Evolutionary conservation across 2,888 invertebrate genomes (phyloP).

Genomic region (Seira musarum): DNA sequence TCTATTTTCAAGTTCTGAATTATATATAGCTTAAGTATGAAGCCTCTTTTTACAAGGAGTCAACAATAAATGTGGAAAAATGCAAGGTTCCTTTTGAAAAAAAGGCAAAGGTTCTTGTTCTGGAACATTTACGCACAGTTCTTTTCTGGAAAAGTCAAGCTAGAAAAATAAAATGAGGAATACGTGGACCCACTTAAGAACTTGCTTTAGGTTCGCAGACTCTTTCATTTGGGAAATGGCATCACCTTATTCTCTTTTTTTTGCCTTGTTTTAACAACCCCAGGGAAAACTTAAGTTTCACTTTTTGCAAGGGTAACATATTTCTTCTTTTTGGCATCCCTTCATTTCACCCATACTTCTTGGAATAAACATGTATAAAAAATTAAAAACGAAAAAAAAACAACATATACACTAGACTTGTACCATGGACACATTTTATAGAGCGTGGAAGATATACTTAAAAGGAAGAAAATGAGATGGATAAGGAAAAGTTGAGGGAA

Average conservation of each 20-base stretch:
- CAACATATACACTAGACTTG: no score
- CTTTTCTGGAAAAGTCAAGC: no score
- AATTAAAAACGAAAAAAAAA: conserved; percentile 24
- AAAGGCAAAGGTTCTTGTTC: no score
- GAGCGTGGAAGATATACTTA: background rate
- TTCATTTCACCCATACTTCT: no score
- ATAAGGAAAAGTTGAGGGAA: conserved; percentile 20
- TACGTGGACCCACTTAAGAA: background rate
- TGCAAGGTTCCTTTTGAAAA: no score
- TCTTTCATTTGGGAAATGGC: conserved; percentile 32
- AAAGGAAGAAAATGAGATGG: conserved; percentile 18
- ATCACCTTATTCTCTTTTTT: conserved; percentile 23
- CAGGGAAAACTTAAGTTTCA: conserved; percentile 59
- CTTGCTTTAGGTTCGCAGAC: conserved; percentile 14
- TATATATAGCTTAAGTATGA: no score
- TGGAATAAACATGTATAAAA: background rate
- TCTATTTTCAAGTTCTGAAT: no score
- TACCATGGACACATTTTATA: no score
- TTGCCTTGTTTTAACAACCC: conserved; percentile 48
- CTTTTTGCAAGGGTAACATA: conserved; percentile 59
- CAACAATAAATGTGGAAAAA: no score
- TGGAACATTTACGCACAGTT: no score
- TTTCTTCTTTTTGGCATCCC: conserved; percentile 32
- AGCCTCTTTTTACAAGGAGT: no score
- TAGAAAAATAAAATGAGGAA: no score